Conservation (phyloP, 2,113 vertebrate genomes). For the Typhlomys cinereus region DNA sequence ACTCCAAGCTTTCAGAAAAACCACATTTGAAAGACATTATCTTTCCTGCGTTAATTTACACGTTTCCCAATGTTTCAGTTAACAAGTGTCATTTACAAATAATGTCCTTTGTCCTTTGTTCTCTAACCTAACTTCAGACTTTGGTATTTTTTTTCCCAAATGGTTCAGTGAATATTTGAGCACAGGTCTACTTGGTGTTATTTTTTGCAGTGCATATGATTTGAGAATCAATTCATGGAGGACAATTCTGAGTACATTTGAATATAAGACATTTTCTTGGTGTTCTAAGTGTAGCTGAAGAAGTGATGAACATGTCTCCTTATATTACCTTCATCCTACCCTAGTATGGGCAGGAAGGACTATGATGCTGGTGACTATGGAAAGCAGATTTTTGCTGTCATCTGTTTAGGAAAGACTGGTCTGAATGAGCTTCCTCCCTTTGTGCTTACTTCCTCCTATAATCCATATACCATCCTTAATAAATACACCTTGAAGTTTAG, state of each 20-base stretch:
- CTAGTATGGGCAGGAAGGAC: too few relatives aligned
- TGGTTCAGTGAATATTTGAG: neutral
- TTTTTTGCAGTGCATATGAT: neutral
- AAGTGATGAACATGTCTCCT: neutral
- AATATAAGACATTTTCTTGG: neutral
- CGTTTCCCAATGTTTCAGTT: neutral
- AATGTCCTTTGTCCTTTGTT: too few relatives aligned
- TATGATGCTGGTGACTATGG: neutral
- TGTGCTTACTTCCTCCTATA: neutral
- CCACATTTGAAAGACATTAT: too few relatives aligned
- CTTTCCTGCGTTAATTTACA: neutral
- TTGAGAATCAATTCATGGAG: neutral
- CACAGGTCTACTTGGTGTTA: neutral
- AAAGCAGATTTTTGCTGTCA: neutral
- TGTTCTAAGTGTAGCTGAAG: neutral
- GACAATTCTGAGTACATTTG: neutral
- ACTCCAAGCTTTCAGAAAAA: neutral
- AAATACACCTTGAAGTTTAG: neutral
- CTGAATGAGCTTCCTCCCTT: neutral
- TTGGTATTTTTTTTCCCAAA: neutral
- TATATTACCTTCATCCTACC: neutral
- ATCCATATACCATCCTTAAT: neutral
- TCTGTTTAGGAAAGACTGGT: neutral
- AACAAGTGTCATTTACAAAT: neutral
- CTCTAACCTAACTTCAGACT: neutral